Conservation (phyloP, 2,888 invertebrate species). For the Drosophila mimica region DNA sequence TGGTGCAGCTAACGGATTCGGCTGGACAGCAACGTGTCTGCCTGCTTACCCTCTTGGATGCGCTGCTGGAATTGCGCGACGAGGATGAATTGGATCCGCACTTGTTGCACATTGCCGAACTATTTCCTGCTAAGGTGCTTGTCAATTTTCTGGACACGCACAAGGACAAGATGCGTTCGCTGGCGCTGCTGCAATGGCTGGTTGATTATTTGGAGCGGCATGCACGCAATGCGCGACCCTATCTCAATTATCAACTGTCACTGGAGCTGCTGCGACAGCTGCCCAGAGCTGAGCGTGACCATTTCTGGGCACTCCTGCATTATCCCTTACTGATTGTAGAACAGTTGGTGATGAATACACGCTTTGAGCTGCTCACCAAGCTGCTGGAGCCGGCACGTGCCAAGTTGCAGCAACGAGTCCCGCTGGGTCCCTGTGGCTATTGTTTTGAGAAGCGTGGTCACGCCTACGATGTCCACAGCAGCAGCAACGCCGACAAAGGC, state of each 20-base stretch:
- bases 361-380: constrained; percentile 88
- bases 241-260: constrained; percentile 88
- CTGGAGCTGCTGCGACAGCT: constrained; percentile 89
- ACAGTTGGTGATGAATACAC: constrained; percentile 94
- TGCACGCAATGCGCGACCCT: constrained; percentile 73
- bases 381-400: constrained; percentile 88
- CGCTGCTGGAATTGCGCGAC: constrained; percentile 75
- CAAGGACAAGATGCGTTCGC: constrained; percentile 88
- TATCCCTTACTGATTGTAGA: constrained; percentile 92
- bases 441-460: constrained; percentile 83
- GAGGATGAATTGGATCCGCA: constrained; percentile 80
- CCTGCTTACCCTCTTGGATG: constrained; percentile 72
- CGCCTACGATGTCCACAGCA: constrained; percentile 76
- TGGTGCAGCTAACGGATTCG: constrained; percentile 85
- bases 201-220: constrained; percentile 87
- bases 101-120: constrained; percentile 86
- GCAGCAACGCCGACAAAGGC: constrained; percentile 22
- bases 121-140: constrained; percentile 87
- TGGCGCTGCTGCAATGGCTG: constrained; percentile 88
- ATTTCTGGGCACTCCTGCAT: constrained; percentile 88
- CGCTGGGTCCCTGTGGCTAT: constrained; percentile 71
- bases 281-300: constrained; percentile 86
- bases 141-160: constrained; percentile 88
- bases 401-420: constrained; percentile 52
- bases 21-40: constrained; percentile 82